These are phyloP conservation scores for Ormyrus nitidulus DNA, from an alignment of 2,888 invertebrate genomes.

Conservation along the genomic window DNA sequence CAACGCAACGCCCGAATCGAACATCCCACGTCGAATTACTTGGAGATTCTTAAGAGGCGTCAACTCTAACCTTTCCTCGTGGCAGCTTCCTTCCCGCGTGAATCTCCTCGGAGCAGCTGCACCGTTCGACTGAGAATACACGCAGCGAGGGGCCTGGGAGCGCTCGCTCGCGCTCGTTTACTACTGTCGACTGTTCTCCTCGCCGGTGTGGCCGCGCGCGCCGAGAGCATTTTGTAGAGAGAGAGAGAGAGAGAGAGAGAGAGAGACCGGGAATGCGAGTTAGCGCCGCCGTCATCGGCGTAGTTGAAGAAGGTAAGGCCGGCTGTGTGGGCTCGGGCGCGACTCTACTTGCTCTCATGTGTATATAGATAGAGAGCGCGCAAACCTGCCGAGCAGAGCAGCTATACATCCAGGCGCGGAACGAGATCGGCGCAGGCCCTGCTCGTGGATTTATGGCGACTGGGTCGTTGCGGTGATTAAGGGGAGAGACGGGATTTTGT, in stretches of 20 bases:
- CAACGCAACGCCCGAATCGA: too few species aligned
- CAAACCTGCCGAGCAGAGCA: neutral
- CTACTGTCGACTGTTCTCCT: neutral
- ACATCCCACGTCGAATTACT: too few species aligned
- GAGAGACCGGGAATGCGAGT: neutral
- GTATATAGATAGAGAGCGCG: too few species aligned
- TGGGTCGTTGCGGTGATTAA: neutral
- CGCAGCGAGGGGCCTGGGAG: too few species aligned
- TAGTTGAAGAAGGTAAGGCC: slow-evolving; percentile 8
- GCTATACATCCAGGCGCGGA: slow-evolving; percentile 5
- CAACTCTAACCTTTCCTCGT: too few species aligned
- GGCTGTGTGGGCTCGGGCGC: neutral
- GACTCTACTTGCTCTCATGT: neutral
- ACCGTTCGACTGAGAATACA: too few species aligned
- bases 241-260: neutral
- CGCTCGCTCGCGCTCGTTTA: too few species aligned
- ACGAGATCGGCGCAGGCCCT: slow-evolving; percentile 4
- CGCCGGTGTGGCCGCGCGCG: neutral
- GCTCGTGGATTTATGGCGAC: neutral
- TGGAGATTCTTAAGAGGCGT: too few species aligned
- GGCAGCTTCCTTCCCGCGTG: too few species aligned
- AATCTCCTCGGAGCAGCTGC: too few species aligned
- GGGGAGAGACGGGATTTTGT: too few species aligned
- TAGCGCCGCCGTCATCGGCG: slow-evolving; percentile 15
- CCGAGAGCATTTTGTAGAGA: neutral